Percentiles rank a stretch among this genome's conserved stretches.
phyloP scores from a whole-genome alignment of 2,888 invertebrate species.

The Erannis defoliaria region DNA sequence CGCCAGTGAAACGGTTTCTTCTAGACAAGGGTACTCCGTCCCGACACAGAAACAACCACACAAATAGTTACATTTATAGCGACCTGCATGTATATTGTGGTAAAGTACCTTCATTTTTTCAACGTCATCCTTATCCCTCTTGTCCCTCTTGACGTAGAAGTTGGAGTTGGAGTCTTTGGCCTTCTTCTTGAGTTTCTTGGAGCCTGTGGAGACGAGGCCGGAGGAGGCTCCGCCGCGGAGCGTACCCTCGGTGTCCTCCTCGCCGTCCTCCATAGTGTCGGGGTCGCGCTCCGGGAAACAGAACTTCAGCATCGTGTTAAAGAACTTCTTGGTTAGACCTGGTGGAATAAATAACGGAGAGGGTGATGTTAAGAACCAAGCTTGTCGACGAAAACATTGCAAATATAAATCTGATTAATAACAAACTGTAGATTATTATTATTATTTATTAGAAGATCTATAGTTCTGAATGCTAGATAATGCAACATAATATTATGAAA shows the following conservation, averaged over 20 bases:
- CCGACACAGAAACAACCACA: too few species aligned
- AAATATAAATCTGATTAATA: too few species aligned
- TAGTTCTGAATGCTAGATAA: too few species aligned
- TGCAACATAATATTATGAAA: too few species aligned
- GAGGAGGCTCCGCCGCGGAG: constrained; percentile 64
- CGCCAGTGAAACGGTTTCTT: too few species aligned
- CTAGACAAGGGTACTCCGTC: too few species aligned
- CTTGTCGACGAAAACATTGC: too few species aligned
- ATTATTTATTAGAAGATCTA: too few species aligned
- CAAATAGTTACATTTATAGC: too few species aligned
- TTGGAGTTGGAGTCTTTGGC: constrained; percentile 93
- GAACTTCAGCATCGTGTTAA: constrained; percentile 98
- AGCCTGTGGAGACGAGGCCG: constrained; percentile 77
- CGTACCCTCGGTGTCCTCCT: constrained; percentile 81
- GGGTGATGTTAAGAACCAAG: too few species aligned
- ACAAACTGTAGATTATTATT: too few species aligned
- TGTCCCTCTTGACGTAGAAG: constrained; percentile 95
- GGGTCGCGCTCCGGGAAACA: constrained; percentile 98
- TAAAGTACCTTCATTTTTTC: constrained; percentile 99
- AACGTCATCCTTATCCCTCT: constrained; percentile 95
- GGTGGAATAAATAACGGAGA: constrained; percentile 14
- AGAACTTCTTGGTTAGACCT: constrained; percentile 98
- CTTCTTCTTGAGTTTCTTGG: constrained; percentile 84
- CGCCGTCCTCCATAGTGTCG: constrained; percentile 92
- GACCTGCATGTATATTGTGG: neutral